Base-by-base conservation (phyloP, 2,797 vertebrate genomes). In the Anableps anableps region DNA sequence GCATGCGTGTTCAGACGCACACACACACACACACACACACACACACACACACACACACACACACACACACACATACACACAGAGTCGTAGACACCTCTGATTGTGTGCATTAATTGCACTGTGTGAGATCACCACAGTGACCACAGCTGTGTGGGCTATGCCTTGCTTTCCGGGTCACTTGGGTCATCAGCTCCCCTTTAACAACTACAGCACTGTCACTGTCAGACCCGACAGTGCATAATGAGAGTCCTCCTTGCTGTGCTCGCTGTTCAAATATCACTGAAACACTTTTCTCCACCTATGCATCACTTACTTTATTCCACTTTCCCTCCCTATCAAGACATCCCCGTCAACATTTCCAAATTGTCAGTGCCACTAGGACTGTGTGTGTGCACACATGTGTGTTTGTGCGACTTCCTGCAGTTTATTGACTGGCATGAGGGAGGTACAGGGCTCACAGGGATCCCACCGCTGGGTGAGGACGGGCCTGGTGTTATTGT, bases 31-130 rank as follows among this genome's bases (percentile, higher is more conserved):
- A 43, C 62, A 23, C 72, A 23, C 76, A 43, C 48, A 51, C 47
- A 21, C 80, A 70, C 85, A 83, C 78, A 79, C 95, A 95, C 95
- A 26, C 75, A 81, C 76, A 23, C 41, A 4, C 21, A 26, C 47
- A 26, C 75, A 86, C 78, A 23, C 48, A 16, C 66, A 9, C 38
- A 23, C 64, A 16, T 81, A 70, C 84, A 83, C 75, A 75, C 95
- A 21, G 72, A 21, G 72, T 84, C 76, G 23, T 19, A 58, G 23
- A 70, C 48, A 94, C 93, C 88, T 93, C 92, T 96, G 91, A 97
- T 97, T 97, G 96, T 97, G 96, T 96, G 96, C 96, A 96, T 97
- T 97, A 98, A 98, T 98, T 98, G 97, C 97, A 97, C 97, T 97
- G 97, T 97, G 97, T 97, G 96, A 97, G 97, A 98, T 97, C 97